These are phyloP conservation scores for Tangara arthus DNA, from an alignment of 2,797 vertebrate species.

Conservation along the genomic window DNA sequence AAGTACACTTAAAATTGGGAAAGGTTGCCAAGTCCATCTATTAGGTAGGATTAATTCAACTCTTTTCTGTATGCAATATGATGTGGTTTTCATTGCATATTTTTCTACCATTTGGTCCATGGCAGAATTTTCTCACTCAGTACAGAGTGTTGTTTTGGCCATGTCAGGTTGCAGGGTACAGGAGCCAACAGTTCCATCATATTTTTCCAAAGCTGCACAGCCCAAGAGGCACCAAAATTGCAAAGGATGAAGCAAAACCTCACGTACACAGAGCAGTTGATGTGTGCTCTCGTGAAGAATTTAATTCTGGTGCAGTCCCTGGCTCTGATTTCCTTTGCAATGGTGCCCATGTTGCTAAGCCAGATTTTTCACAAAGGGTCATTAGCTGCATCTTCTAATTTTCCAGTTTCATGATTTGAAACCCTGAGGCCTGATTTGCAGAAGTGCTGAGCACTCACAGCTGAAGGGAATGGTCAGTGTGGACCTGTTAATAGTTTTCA, in stretches of 20 bases:
- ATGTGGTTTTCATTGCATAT: background rate
- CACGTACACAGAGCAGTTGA: background rate
- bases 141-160: background rate
- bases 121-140: background rate
- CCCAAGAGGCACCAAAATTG: background rate
- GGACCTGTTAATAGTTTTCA: background rate
- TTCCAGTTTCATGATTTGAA: constrained; percentile 15
- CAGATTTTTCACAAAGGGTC: background rate
- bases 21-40: background rate
- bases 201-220: background rate
- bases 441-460: background rate
- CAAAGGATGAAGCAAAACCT: background rate
- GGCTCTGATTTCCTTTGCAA: background rate
- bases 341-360: background rate
- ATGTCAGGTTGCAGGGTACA: background rate
- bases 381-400: background rate
- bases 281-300: background rate
- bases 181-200: background rate
- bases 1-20: background rate
- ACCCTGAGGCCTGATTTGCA: background rate
- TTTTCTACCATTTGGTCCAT: background rate
- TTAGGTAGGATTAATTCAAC: background rate
- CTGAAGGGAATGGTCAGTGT: background rate
- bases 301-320: background rate
- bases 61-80: background rate